These are phyloP conservation scores for Atethmia centrago DNA, from an alignment of 2,888 invertebrate genomes.

Conservation along the genomic window DNA sequence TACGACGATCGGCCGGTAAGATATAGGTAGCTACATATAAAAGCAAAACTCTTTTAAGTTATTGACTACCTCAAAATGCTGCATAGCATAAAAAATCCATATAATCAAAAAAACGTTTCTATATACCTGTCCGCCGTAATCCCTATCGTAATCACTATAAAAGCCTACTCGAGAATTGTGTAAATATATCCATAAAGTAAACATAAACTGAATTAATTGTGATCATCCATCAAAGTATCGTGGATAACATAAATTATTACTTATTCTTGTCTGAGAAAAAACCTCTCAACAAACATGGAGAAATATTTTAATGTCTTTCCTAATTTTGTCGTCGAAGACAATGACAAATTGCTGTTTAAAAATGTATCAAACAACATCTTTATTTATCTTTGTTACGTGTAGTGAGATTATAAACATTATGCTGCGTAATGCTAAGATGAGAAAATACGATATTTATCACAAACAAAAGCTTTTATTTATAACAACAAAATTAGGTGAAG, in stretches of 20 bases:
- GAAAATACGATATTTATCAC: background rate
- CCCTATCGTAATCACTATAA: constrained; percentile 65
- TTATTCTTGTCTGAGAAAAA: constrained; percentile 73
- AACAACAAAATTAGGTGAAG: constrained; percentile 2
- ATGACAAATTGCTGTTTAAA: constrained; percentile 70
- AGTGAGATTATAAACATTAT: constrained; percentile 38
- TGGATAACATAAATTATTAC: constrained; percentile 74
- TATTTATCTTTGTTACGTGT: constrained; percentile 27
- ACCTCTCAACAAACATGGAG: constrained; percentile 70
- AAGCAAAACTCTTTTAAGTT: background rate
- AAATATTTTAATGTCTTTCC: constrained; percentile 75
- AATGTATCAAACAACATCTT: constrained; percentile 40
- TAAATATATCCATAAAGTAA: constrained; percentile 67
- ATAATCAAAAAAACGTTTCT: background rate
- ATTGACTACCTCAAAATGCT: constrained; percentile 3
- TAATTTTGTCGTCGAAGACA: constrained; percentile 70
- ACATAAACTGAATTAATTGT: constrained; percentile 79
- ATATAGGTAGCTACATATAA: background rate
- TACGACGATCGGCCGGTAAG: too few relatives aligned
- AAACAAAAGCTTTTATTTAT: constrained; percentile 24
- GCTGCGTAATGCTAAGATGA: constrained; percentile 28
- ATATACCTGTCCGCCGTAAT: constrained; percentile 26
- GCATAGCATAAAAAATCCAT: background rate
- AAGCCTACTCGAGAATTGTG: constrained; percentile 61
- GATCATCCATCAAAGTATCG: constrained; percentile 83